A percentile compares a stretch with the other conserved stretches of the same genome.
phyloP scores from a whole-genome alignment of 2,113 vertebrate species.

The Rhizomys pruinosus region DNA sequence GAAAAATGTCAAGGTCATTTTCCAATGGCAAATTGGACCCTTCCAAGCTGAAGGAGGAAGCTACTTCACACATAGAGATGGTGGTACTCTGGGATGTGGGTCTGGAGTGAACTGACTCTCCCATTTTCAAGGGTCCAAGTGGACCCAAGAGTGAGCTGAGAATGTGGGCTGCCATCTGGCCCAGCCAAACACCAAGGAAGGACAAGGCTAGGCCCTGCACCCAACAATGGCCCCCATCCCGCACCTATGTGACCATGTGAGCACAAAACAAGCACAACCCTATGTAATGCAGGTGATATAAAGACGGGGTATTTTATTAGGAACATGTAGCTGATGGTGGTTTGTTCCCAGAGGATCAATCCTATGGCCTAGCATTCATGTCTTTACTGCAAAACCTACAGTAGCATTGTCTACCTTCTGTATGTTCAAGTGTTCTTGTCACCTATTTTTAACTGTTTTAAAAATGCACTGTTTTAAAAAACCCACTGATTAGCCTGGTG shows the following conservation, averaged over 20 bases:
- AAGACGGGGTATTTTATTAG: constrained; percentile 68
- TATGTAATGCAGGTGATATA: constrained; percentile 80
- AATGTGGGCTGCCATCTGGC: constrained; percentile 76
- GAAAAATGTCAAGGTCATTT: constrained; percentile 84
- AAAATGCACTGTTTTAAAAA: constrained; percentile 88
- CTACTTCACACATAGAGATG: constrained; percentile 86
- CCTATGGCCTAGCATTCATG: constrained; percentile 68
- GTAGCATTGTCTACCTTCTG: constrained; percentile 70
- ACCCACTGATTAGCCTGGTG: no score
- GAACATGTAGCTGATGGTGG: constrained; percentile 74
- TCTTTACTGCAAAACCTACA: constrained; percentile 74
- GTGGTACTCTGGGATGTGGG: constrained; percentile 81
- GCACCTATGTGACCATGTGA: background rate
- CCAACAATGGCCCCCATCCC: constrained; percentile 13
- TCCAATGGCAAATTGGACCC: constrained; percentile 90
- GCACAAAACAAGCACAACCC: constrained; percentile 78
- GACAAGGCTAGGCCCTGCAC: constrained; percentile 4
- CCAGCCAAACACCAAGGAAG: constrained; percentile 74
- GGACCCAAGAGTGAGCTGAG: constrained; percentile 50
- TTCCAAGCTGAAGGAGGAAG: constrained; percentile 88
- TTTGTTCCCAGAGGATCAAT: constrained; percentile 55
- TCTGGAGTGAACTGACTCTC: constrained; percentile 84
- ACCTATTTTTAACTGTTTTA: constrained; percentile 81
- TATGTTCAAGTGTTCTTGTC: constrained; percentile 82
- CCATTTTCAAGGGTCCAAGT: constrained; percentile 77